Base-by-base conservation (phyloP, 2,888 invertebrate species). In the Platycheirus rosarum region DNA sequence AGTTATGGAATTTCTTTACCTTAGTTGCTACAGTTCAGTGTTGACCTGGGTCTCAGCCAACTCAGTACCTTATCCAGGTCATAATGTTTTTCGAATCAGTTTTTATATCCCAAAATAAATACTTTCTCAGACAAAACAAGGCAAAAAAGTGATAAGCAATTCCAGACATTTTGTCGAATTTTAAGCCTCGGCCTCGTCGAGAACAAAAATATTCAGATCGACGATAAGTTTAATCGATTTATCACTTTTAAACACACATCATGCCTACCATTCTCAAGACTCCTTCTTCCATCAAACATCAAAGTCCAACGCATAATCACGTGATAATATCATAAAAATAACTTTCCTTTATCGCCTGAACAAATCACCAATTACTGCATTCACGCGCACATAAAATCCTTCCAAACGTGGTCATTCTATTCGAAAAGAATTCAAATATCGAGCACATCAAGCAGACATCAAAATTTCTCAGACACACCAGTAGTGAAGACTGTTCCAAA, bases 361-460 rank as follows among this genome's bases (percentile, higher is more conserved):
- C 70, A 57, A 60, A 69, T 69, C 75, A 62, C 42, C 76, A 53
- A 66, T 66, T 76, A 62, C 46, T 16, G n/a, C 63, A 69, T 74
- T 37, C 49, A 46, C 29, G 6, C 26, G n/a, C n/a, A n/a, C n/a
- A n/a, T 14, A n/a, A 32, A 23, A 35, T 42, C 75, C 65, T 65
- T 75, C 70, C 29, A 32, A 26, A 32, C 8, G 4, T 7, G 29
- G 8, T 1, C 29, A 32, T 23, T 37, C 40, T 29, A 26, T 32
- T 37, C 32, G 8, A 26, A 60, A 76, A 71, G 71, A 74, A 82
- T 82, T 82, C 68, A 82, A 82, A 82, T 82, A 82, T 76, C 71
- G 44, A 71, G 53, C 66, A 76, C 49, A 40, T 44, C 75, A 40
- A 49, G 69, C 35, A 37, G 18, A n/a, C 60, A 23, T 11, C 26